phyloP scores from a whole-genome alignment of 2,797 vertebrate species.

The Phyllotis vaccarum region DNA sequence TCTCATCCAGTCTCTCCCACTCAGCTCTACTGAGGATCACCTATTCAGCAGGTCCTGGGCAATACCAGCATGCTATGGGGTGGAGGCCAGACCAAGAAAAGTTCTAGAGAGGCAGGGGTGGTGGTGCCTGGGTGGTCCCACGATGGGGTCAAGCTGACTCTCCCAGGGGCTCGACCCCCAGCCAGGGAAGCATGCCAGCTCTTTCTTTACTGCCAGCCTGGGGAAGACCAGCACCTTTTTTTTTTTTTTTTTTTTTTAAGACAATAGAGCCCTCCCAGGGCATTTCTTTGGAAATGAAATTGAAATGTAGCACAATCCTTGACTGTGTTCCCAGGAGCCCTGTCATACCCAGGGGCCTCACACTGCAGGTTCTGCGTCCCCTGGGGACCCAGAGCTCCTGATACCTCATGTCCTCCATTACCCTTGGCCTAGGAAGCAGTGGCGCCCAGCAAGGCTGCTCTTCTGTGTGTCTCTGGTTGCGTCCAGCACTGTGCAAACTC shows the following conservation, averaged over 20 bases:
- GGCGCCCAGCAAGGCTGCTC: constrained; percentile 75
- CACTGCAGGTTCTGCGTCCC: not conserved
- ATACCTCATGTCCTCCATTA: constrained; percentile 81
- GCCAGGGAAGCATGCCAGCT: constrained; percentile 17
- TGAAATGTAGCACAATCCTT: constrained; percentile 69
- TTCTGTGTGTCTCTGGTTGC: constrained; percentile 59
- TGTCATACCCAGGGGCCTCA: constrained; percentile 18
- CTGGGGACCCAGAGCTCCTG: constrained; percentile 21
- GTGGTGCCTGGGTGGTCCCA: not conserved
- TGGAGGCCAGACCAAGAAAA: not conserved
- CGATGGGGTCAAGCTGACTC: constrained; percentile 32
- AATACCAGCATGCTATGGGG: not conserved
- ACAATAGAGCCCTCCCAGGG: constrained; percentile 64
- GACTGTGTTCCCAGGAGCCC: constrained; percentile 63
- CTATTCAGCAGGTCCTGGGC: not conserved
- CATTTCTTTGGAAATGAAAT: constrained; percentile 66
- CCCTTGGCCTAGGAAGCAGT: constrained; percentile 77
- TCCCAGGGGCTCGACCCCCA: not conserved
- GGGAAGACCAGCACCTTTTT: constrained; percentile 33
- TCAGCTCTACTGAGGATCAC: constrained; percentile 6
- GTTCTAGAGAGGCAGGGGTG: not conserved
- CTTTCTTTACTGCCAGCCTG: constrained; percentile 72
- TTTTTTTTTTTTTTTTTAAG: constrained; percentile 62
- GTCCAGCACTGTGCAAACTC: constrained; percentile 76
- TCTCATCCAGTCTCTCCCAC: not conserved